Base-by-base conservation (phyloP, 2,797 vertebrate genomes). In the Anabacerthia variegaticeps region DNA sequence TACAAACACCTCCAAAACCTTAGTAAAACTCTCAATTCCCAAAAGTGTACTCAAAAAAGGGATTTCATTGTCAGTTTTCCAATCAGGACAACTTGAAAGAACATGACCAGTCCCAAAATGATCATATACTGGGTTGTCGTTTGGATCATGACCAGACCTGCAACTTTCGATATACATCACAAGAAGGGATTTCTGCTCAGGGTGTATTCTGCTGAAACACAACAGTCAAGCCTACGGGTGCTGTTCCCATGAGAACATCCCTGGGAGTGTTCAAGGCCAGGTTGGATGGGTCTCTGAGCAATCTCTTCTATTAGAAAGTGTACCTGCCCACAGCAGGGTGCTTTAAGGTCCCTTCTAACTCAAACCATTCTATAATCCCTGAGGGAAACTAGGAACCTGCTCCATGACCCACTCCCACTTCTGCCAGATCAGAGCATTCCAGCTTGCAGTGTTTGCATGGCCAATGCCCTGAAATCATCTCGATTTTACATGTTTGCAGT, bases 381-480 rank as follows among this genome's bases (percentile, higher is more conserved):
- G 18, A 36, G 52, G 34, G 27, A 78, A 59, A 32, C 7, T 36
- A 1, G 0, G 12, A 59, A 32, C 7, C 7, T 72, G 12, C 19
- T 30, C 51, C 7, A 20, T 28, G 21, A 46, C 44, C 21, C 44
- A 22, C 3, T 51, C 52, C 56, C 37, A 1, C 26, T 2, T 14
- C 56, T 34, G 18, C 18, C 43, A 9, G 10, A 4, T 4, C 7
- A 14, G 8, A 7, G 14, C 6, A 49, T 18, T 14, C 32, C 69
- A 37, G 2, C 3, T 28, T 7, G 17, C 15, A 17, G 6, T 1
- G 39, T 6, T 54, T 11, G 21, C 51, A 12, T 0, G 0, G 32
- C 19, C 55, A 21, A 0, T 21, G 37, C 28, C 26, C 36, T 36
- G 49, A 48, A 67, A 68, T n/a, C 23, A 12, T 1, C 28, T 9